phyloP scores from a whole-genome alignment of 2,797 vertebrate genomes.

The Lates japonicus region DNA sequence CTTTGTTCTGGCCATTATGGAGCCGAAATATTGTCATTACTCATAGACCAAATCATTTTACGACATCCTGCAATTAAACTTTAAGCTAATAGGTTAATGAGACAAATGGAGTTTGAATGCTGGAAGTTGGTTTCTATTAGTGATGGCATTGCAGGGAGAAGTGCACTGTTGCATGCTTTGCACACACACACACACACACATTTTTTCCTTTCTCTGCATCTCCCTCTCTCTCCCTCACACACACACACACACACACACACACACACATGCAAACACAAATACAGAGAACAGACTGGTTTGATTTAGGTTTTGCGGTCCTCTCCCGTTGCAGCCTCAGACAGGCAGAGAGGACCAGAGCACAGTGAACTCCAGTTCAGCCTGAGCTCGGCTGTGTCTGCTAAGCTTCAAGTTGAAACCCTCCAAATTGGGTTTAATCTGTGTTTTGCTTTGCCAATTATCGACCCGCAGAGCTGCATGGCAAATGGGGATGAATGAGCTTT shows the following conservation, averaged over 20 bases:
- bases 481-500: conserved; percentile 80
- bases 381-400: conserved; percentile 74
- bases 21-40: conserved; percentile 84
- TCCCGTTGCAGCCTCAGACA: conserved; percentile 72
- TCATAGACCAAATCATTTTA: conserved; percentile 85
- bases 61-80: conserved; percentile 87
- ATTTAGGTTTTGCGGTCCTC: conserved; percentile 79
- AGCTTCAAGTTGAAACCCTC: conserved; percentile 79
- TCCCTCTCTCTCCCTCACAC: conserved; percentile 36
- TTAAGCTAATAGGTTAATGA: conserved; percentile 83
- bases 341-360: conserved; percentile 62
- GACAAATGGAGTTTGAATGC: conserved; percentile 81
- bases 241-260: conserved; percentile 46
- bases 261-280: conserved; percentile 59
- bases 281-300: conserved; percentile 79
- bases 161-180: conserved; percentile 59
- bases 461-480: conserved; percentile 76
- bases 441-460: conserved; percentile 84
- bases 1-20: conserved; percentile 80
- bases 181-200: conserved; percentile 47
- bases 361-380: conserved; percentile 73
- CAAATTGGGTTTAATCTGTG: conserved; percentile 84
- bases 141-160: conserved; percentile 66
- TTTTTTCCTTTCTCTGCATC: background rate
- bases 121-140: conserved; percentile 82